A percentile compares a stretch with the other conserved stretches of the same genome.
These are phyloP conservation scores for Aurelia aurita DNA, from an alignment of 30 jellyfish, hydroid and myxozoan genomes.

Conservation along the genomic window DNA sequence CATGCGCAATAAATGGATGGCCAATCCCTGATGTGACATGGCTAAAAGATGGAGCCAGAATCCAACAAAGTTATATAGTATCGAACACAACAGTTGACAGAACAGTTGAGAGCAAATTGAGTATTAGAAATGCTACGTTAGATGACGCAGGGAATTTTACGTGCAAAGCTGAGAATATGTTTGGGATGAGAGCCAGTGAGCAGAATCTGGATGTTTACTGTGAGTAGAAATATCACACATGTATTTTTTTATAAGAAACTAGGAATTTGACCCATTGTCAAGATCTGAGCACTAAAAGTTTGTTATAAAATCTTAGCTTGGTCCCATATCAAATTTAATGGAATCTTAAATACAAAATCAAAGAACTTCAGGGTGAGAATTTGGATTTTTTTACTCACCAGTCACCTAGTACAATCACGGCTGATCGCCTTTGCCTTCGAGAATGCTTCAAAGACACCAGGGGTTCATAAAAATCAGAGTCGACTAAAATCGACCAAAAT, in stretches of 20 bases:
- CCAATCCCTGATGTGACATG: constrained; percentile 14
- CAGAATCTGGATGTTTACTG: not conserved
- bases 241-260: not conserved
- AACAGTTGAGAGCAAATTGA: not conserved
- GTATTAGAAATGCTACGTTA: constrained; percentile 1
- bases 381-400: too few relatives aligned
- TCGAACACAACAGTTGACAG: not conserved
- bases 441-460: too few relatives aligned
- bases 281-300: too few relatives aligned
- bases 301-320: too few relatives aligned
- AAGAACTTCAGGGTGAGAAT: too few relatives aligned
- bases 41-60: constrained; percentile 16
- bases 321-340: too few relatives aligned
- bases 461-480: too few relatives aligned
- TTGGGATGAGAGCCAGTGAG: not conserved
- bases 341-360: too few relatives aligned
- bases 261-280: not conserved
- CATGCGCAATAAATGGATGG: constrained; percentile 17
- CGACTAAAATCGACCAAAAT: too few relatives aligned
- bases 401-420: too few relatives aligned
- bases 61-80: not conserved
- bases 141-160: constrained; percentile 17
- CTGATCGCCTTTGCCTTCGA: too few relatives aligned
- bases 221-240: not conserved
- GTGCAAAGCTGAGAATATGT: constrained; percentile 39